Base-by-base conservation (phyloP, 2,113 vertebrate genomes). In the Sander lucioperca region DNA sequence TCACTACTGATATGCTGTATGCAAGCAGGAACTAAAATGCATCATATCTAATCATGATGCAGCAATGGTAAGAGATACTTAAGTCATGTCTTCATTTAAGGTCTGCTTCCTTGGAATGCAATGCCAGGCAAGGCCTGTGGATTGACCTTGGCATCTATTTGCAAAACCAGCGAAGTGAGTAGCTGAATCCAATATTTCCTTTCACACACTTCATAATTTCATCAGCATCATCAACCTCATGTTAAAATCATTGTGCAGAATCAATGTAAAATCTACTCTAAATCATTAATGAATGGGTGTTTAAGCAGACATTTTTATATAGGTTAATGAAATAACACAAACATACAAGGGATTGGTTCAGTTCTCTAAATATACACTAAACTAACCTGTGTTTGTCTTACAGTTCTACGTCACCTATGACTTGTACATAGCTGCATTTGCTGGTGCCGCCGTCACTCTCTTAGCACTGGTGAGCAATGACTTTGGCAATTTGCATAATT, bases 351-450 rank as follows among this genome's bases (percentile, higher is more conserved):
- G 19, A 64, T 13, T 15, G 11, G 33, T 72, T 74, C 2, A 50
- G 7, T 43, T 19, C 14, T 59, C 30, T 56, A 16, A 33, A 50
- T 64, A 2, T 43, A 21, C 33, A 10, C 47, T 21, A 23, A 81
- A 77, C 39, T 74, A 58, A 74, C 9, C 4, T 82, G 13, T 77
- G 63, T 75, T 80, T 84, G 21, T 86, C 16, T 90, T 94, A 15
- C 94, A 99, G 98, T 99, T 99, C 93, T 96, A 97, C 91, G 92
- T 97, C 96, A 99, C 97, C 81, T 99, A 98, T 91, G 97, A 99
- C 91, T 94, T 99, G 92, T 99, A 96, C 92, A 97, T 99, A 65
- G 97, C 97, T 66, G 96, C 98, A 10, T 99, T 99, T 16, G 97
- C 97, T 47, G 98, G 98, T 65, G 97, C 98, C 5, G 97, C 96